Evolutionary conservation across 2,113 vertebrate genomes (phyloP).

Genomic region (Ginglymostoma cirratum): DNA sequence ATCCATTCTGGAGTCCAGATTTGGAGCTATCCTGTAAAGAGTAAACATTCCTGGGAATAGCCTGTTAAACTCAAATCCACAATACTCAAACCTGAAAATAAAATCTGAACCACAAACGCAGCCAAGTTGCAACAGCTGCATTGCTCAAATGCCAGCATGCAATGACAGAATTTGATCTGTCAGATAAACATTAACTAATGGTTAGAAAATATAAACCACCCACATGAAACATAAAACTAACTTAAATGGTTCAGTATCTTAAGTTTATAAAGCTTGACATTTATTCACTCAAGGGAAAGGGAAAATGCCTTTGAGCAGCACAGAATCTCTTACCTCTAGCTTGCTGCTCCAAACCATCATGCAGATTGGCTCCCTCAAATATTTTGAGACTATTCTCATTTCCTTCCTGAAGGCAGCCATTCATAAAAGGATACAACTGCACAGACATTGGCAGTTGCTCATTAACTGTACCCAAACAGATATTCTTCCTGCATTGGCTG

Average conservation of each 20-base stretch:
- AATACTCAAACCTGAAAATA: neutral
- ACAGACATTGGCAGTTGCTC: neutral
- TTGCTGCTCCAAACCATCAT: neutral
- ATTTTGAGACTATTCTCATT: neutral
- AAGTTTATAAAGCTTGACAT: neutral
- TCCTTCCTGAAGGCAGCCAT: neutral
- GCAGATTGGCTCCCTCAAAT: neutral
- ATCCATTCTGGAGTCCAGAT: neutral
- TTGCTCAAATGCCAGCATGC: neutral
- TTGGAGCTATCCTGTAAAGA: neutral
- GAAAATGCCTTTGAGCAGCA: neutral
- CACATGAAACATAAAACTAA: neutral
- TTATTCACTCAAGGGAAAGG: neutral
- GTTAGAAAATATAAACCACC: neutral
- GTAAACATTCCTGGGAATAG: neutral
- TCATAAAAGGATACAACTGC: neutral
- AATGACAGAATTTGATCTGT: no score
- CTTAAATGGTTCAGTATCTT: no score
- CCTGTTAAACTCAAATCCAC: neutral
- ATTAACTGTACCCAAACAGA: neutral
- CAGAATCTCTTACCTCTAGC: neutral
- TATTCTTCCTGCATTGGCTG: neutral
- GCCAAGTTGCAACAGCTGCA: neutral
- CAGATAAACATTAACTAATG: neutral
- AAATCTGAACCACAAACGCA: neutral